Percentiles rank a stretch among this genome's conserved stretches.
Conservation (phyloP, 2,797 vertebrate species). For the Calcarius lapponicus region DNA sequence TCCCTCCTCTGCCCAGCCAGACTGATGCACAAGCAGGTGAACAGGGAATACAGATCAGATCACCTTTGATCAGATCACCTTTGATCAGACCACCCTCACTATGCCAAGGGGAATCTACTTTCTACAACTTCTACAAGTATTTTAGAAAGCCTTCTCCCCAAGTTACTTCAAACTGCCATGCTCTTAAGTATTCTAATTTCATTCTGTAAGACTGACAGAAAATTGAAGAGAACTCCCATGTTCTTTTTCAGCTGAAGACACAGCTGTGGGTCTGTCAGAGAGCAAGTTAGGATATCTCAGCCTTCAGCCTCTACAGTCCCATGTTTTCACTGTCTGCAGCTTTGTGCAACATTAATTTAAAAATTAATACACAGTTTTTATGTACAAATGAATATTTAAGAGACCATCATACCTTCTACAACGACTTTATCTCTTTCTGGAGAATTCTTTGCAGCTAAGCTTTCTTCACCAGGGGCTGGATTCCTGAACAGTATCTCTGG, state of each 20-base stretch:
- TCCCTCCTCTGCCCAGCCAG: not conserved
- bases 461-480: conserved; percentile 1
- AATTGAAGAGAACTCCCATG: not conserved
- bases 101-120: not conserved
- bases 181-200: not conserved
- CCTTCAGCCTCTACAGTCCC: not conserved
- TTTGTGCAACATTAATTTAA: not conserved
- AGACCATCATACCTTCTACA: conserved; percentile 67
- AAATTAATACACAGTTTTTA: not conserved
- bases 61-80: no score
- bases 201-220: not conserved
- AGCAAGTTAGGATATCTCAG: not conserved
- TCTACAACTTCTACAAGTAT: not conserved
- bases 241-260: not conserved
- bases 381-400: not conserved
- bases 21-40: not conserved
- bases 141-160: not conserved
- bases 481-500: conserved; percentile 75
- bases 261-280: not conserved
- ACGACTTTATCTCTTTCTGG: conserved; percentile 25
- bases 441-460: not conserved
- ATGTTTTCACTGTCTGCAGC: not conserved
- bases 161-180: not conserved
- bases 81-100: not conserved
- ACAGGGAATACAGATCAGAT: not conserved